Evolutionary conservation across 2,888 invertebrate species (phyloP).

Genomic region (Nephrotoma flavescens): DNA sequence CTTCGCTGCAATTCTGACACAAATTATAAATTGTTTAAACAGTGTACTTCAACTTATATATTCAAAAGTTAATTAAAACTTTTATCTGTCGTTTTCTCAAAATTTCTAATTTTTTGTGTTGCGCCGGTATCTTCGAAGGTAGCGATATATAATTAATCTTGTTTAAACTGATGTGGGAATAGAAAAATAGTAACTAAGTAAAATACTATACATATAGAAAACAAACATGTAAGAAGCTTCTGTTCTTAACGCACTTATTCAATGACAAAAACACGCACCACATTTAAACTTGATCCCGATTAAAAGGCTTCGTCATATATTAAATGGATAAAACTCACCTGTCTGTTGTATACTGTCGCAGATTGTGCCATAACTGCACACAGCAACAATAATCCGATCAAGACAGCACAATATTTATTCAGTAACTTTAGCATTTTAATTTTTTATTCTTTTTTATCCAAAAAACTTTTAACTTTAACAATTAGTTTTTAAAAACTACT

Average conservation of each 20-base stretch:
- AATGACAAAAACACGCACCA: not conserved
- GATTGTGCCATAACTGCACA: not conserved
- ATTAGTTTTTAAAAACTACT: not conserved
- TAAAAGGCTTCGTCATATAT: too few species aligned
- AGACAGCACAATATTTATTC: not conserved
- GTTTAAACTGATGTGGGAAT: not conserved
- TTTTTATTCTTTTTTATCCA: too few species aligned
- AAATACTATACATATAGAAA: not conserved
- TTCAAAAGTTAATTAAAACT: too few species aligned
- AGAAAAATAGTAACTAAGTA: too few species aligned
- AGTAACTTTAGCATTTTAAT: not conserved
- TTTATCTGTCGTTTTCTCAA: too few species aligned
- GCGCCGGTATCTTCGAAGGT: too few species aligned
- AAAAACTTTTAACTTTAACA: not conserved
- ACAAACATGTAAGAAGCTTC: too few species aligned
- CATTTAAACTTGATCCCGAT: not conserved
- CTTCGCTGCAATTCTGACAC: too few species aligned
- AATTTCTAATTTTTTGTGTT: too few species aligned
- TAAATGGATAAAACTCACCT: not conserved
- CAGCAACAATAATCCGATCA: not conserved
- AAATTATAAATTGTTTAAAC: too few species aligned
- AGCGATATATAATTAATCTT: not conserved
- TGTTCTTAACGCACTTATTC: not conserved
- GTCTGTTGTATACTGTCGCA: not conserved
- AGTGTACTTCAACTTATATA: too few species aligned